Evolutionary conservation across 1,140 invertebrate genomes (phyloP).

Genomic region (Xylocopa sonorina): DNA sequence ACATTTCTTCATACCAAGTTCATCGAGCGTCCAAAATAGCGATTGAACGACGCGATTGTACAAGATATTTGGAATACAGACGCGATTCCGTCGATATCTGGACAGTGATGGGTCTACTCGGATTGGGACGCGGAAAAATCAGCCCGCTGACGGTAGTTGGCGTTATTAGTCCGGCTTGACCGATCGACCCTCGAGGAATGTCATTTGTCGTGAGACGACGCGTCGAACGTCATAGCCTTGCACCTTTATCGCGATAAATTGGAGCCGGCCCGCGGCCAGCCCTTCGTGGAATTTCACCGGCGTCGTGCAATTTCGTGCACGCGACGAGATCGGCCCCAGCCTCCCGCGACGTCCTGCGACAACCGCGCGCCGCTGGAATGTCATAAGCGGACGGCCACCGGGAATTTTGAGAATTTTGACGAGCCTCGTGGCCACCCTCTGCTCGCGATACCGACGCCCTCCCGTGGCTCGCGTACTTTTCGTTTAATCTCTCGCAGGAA

Average conservation of each 20-base stretch:
- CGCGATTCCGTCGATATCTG: too few species aligned
- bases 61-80: too few species aligned
- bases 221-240: constrained; percentile 65
- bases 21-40: too few species aligned
- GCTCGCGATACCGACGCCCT: background rate
- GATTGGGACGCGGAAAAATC: too few species aligned
- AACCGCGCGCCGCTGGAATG: constrained; percentile 55
- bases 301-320: constrained; percentile 76
- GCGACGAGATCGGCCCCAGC: constrained; percentile 67
- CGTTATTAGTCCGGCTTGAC: constrained; percentile 45
- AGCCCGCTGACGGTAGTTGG: constrained; percentile 4
- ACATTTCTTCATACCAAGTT: too few species aligned
- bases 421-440: background rate
- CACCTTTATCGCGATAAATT: constrained; percentile 68
- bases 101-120: too few species aligned
- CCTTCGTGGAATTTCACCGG: constrained; percentile 71
- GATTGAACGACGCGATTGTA: too few species aligned
- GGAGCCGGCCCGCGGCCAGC: constrained; percentile 50
- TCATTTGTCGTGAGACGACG: constrained; percentile 59
- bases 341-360: constrained; percentile 13
- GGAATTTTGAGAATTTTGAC: constrained; percentile 69
- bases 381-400: constrained; percentile 52
- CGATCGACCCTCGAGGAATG: constrained; percentile 52
- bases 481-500: background rate
- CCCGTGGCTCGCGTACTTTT: background rate